Evolutionary conservation across 2,888 invertebrate species (phyloP), one percentile per base, ranked within the genome.

Genomic region (Polydrusus pterygomalis): DNA sequence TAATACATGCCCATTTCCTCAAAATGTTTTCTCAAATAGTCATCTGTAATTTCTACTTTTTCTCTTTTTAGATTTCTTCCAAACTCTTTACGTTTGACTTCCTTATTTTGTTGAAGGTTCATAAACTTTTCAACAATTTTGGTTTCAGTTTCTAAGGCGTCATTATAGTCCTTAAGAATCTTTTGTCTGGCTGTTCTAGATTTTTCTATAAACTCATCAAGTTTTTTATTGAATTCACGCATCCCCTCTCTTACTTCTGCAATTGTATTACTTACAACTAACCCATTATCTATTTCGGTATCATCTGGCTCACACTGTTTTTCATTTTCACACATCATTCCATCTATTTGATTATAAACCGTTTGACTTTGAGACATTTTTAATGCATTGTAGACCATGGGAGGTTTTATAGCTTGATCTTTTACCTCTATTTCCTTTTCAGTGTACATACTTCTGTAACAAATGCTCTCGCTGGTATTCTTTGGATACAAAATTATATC

Each of bases 81-180:
- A n/a, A 15, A n/a, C 20, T 43, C 15, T 38, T 20, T n/a, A 38
- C 40, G 70, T 7, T 75, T 76, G 11, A 64, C 45, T 45, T 64
- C 54, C 51, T 67, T 63, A 18, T 70, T 54, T 17, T 63, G 20
- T 25, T 75, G 54, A 30, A 75, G 25, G 2, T 67, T 47, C 74
- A 80, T 80, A n/a, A 81, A 70, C 51, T 81, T 80, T 10, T 81
- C 77, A 1, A 81, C 77, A 20, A 82, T 76, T 65, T 78, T 73
- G 20, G 81, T 71, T 74, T 84, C 83, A 69, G 80, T 79, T 63
- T 82, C 80, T 68, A 85, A 79, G 9, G 83, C 81, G 13, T 81
- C 80, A 63, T 84, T 83, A 74, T 85, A 86, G 15, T 84, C 82
- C 17, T 83, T 80, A 25, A 86, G 80, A 30, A 86, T 67, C 30